A percentile compares a stretch with the other conserved stretches of the same genome.
Evolutionary conservation across 2,797 vertebrate species (phyloP).

Genomic region (Hafferia zeledoni): DNA sequence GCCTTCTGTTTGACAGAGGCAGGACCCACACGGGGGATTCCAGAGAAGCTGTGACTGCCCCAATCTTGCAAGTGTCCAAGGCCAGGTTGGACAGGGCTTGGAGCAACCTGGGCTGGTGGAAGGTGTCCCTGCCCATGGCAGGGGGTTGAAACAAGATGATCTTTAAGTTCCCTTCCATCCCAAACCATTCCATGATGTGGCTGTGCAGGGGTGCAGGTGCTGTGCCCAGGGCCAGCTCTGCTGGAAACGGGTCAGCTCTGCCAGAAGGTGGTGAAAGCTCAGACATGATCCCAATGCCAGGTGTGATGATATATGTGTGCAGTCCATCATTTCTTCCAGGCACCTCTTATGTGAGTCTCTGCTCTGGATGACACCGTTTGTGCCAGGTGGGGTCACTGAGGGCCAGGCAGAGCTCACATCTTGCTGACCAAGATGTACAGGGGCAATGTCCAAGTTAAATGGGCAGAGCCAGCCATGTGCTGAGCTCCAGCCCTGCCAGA

Average conservation of each 20-base stretch:
- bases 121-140: neutral
- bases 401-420: neutral
- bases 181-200: neutral
- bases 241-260: neutral
- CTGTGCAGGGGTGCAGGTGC: rapidly evolving
- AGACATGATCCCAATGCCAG: neutral
- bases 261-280: neutral
- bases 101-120: rapidly evolving
- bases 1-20: neutral
- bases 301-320: neutral
- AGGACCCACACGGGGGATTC: neutral
- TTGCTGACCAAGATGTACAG: neutral
- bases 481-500: neutral
- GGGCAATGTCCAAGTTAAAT: neutral
- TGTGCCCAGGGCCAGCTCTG: rapidly evolving
- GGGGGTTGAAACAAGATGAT: neutral
- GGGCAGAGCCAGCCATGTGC: neutral
- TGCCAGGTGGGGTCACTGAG: rapidly evolving
- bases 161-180: neutral
- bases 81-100: rapidly evolving
- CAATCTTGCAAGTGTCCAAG: neutral
- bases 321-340: neutral
- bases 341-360: neutral
- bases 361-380: neutral
- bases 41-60: neutral